These are phyloP conservation scores for Eurypyga helias DNA, from an alignment of 2,113 vertebrate genomes.

Conservation along the genomic window DNA sequence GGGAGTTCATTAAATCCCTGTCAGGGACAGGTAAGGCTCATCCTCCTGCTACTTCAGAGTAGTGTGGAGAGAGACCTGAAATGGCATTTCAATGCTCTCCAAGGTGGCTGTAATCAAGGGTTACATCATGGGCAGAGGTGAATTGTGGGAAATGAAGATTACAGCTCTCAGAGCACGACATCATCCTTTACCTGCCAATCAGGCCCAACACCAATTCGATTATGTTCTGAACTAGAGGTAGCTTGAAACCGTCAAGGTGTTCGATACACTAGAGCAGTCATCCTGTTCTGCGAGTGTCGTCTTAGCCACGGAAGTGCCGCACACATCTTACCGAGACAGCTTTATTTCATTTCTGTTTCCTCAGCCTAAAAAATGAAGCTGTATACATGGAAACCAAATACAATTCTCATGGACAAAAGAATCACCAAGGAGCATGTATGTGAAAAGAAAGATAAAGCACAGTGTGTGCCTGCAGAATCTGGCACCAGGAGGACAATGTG, in stretches of 20 bases:
- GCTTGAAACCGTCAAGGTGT: background rate
- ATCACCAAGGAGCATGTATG: background rate
- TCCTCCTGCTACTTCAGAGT: background rate
- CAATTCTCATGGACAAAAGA: conserved; percentile 8
- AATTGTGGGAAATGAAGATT: background rate
- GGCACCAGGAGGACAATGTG: conserved; percentile 46
- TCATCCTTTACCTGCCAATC: background rate
- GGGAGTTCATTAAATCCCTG: background rate
- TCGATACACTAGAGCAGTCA: accelerated
- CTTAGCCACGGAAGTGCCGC: background rate
- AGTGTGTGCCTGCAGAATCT: conserved; percentile 26
- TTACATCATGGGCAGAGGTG: background rate
- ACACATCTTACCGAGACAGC: background rate
- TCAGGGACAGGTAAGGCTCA: background rate
- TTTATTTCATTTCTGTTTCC: conserved; percentile 55
- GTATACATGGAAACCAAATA: conserved; percentile 10
- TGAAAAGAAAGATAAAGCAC: conserved; percentile 2
- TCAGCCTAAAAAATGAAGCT: conserved; percentile 49
- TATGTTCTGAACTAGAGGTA: background rate
- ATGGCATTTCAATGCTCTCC: background rate
- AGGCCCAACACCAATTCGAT: background rate
- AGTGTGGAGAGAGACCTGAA: background rate
- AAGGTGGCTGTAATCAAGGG: background rate
- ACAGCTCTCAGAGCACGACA: background rate
- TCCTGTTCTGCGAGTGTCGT: background rate